phyloP scores from a whole-genome alignment of 2,888 invertebrate genomes.

The Timema podura region DNA sequence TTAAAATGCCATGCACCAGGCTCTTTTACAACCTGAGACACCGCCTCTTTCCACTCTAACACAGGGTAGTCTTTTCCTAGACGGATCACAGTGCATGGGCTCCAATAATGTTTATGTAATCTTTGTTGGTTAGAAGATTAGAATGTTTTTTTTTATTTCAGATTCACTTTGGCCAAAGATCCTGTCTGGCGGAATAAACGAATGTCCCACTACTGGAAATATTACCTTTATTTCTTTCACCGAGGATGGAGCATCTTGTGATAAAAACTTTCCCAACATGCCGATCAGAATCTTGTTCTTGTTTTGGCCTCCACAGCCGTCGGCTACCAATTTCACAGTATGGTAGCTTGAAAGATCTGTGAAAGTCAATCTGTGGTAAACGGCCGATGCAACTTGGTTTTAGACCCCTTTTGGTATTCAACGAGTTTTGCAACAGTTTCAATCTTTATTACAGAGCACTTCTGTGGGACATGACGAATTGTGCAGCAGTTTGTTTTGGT shows the following conservation, averaged over 20 bases:
- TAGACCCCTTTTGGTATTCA: conserved; percentile 10
- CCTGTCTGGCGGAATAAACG: conserved; percentile 6
- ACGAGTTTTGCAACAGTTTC: too few relatives aligned
- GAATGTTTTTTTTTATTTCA: not conserved
- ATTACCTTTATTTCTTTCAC: not conserved
- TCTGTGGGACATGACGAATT: too few relatives aligned
- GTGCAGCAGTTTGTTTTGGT: too few relatives aligned
- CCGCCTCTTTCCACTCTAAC: too few relatives aligned
- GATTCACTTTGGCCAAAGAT: not conserved
- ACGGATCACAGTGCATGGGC: not conserved
- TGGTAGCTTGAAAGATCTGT: not conserved
- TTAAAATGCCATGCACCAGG: not conserved
- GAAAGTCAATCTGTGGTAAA: not conserved
- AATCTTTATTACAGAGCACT: too few relatives aligned
- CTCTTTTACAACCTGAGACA: too few relatives aligned
- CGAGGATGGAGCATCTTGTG: not conserved
- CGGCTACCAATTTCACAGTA: not conserved
- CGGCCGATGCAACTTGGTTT: not conserved
- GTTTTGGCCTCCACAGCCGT: conserved; percentile 3
- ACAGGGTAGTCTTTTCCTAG: too few relatives aligned
- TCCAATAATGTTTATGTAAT: not conserved
- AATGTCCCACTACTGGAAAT: not conserved
- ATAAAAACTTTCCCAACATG: not conserved
- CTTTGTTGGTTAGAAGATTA: not conserved
- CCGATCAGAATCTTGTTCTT: conserved; percentile 10